Conservation (phyloP, 2,888 invertebrate genomes). For the Drosophila prostipennis region DNA sequence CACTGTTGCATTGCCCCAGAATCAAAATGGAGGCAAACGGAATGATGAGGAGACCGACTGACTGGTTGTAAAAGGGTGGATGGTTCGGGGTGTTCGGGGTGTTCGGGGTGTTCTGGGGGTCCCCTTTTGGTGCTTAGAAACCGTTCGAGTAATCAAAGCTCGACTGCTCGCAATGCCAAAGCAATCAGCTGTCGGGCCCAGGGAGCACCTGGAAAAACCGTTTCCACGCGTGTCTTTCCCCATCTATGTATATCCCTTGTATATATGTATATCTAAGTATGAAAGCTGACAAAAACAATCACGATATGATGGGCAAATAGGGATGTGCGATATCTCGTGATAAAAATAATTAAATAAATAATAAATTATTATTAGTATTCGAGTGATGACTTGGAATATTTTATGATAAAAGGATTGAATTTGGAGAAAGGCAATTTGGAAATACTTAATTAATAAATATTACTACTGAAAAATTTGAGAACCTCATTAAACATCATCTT, state of each 20-base stretch:
- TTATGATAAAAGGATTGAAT: too few relatives aligned
- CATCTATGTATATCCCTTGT: neutral
- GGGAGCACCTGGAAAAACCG: conserved; percentile 69
- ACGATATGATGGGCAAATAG: conserved; percentile 4
- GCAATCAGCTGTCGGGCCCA: conserved; percentile 58
- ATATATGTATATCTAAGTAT: conserved; percentile 4
- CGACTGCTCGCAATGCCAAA: conserved; percentile 56
- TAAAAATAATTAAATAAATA: too few relatives aligned
- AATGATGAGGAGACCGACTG: neutral
- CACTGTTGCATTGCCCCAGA: conserved; percentile 67
- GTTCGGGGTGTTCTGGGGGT: neutral
- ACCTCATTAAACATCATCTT: too few relatives aligned
- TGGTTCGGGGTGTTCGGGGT: too few relatives aligned
- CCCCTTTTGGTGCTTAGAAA: conserved; percentile 67
- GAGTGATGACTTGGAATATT: too few relatives aligned
- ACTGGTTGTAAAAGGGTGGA: neutral
- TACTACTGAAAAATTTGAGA: too few relatives aligned
- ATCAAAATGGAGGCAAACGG: conserved; percentile 10
- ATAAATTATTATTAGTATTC: too few relatives aligned
- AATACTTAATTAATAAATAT: too few relatives aligned
- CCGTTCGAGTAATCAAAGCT: conserved; percentile 77
- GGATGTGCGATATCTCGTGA: conserved; percentile 1
- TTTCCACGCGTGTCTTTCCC: conserved; percentile 13
- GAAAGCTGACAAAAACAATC: conserved; percentile 32
- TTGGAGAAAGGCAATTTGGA: too few relatives aligned